Percentiles rank a stretch among this genome's conserved stretches.
Evolutionary conservation across 2,888 invertebrate genomes (phyloP).

Genomic region (Microplitis manilae): DNA sequence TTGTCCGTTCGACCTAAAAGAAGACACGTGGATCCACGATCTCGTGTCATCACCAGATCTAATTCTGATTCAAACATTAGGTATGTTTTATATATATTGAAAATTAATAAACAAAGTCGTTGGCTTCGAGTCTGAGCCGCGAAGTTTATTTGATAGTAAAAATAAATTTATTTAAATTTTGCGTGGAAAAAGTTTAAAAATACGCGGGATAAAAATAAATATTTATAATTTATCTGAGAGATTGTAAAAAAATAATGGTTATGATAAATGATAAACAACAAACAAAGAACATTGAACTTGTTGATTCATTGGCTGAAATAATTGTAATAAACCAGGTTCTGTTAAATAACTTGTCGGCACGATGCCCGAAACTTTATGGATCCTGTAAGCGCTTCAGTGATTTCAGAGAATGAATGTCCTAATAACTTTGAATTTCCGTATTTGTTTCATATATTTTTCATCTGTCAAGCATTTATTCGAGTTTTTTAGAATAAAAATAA

Average conservation of each 20-base stretch:
- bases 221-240: too few relatives aligned
- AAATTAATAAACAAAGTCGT: constrained; percentile 11
- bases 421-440: too few relatives aligned
- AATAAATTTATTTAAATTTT: constrained; percentile 18
- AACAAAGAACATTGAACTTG: constrained; percentile 30
- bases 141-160: constrained; percentile 1
- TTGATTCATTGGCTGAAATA: not conserved
- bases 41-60: constrained; percentile 59
- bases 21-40: constrained; percentile 76
- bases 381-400: not conserved
- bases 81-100: constrained; percentile 48
- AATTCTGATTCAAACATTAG: constrained; percentile 59
- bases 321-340: not conserved
- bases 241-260: not conserved
- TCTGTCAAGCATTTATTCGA: not conserved
- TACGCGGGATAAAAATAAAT: too few relatives aligned
- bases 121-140: not conserved
- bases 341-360: not conserved
- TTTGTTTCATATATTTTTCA: not conserved
- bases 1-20: constrained; percentile 81
- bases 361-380: not conserved
- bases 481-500: not conserved
- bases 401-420: too few relatives aligned
- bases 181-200: too few relatives aligned
- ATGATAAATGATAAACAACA: constrained; percentile 1